Conservation (phyloP, 2,888 invertebrate species). For the Nemoura dubitans region DNA sequence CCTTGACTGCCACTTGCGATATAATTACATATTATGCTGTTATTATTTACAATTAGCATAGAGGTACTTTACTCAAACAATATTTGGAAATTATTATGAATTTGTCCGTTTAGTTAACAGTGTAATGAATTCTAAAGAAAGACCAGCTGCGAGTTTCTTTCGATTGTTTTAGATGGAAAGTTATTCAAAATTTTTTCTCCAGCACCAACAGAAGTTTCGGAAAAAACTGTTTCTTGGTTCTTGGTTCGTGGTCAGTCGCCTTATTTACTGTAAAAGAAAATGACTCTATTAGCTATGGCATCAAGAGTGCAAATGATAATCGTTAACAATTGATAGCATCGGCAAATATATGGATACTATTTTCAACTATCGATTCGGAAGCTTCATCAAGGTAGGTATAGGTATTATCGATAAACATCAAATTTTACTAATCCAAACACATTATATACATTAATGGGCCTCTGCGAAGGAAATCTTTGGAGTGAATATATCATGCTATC, state of each 20-base stretch:
- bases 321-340: background rate
- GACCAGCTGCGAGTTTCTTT: background rate
- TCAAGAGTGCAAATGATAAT: background rate
- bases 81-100: conserved; percentile 15
- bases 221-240: background rate
- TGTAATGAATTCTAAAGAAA: background rate
- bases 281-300: conserved; percentile 16
- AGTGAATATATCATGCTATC: too few species aligned
- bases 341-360: background rate
- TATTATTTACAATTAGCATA: conserved; percentile 2
- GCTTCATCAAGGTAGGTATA: too few species aligned
- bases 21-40: background rate
- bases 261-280: background rate
- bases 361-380: too few species aligned
- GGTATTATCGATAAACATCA: too few species aligned
- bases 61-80: conserved; percentile 1
- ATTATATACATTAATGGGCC: too few species aligned
- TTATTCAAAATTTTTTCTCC: conserved; percentile 28
- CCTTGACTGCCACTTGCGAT: background rate
- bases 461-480: too few species aligned
- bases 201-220: background rate
- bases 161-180: conserved; percentile 37
- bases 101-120: background rate
- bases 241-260: background rate
- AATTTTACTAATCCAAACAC: too few species aligned